Evolutionary conservation across 1,140 invertebrate species (phyloP).

Genomic region (Lordiphosa clarofinis): DNA sequence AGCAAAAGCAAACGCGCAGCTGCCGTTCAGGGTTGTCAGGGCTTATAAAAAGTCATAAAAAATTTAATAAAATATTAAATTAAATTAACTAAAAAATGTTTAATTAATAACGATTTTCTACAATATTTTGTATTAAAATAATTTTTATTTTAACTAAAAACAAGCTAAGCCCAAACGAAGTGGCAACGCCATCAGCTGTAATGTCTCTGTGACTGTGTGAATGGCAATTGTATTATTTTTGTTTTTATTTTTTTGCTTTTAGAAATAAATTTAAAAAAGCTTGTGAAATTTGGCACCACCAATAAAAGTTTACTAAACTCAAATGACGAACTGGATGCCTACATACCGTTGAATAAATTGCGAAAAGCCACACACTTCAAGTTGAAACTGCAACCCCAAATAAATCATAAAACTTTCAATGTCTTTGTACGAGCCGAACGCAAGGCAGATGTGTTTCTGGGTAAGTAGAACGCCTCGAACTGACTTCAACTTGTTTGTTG

Average conservation of each 20-base stretch:
- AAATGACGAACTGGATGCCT: slow-evolving; percentile 66
- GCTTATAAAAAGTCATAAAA: not conserved
- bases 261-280: slow-evolving; percentile 76
- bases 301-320: slow-evolving; percentile 6
- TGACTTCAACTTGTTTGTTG: slow-evolving; percentile 20
- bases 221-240: slow-evolving; percentile 10
- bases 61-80: too few species aligned
- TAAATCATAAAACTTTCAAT: slow-evolving; percentile 36
- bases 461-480: slow-evolving; percentile 55
- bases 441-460: slow-evolving; percentile 71
- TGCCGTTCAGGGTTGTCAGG: slow-evolving; percentile 44
- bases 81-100: too few species aligned
- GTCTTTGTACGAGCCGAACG: slow-evolving; percentile 74
- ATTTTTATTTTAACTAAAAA: not conserved
- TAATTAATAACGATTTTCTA: not conserved
- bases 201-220: slow-evolving; percentile 5
- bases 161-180: not conserved
- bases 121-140: slow-evolving; percentile 8
- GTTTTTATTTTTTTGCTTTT: slow-evolving; percentile 12
- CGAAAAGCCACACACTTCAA: slow-evolving; percentile 61
- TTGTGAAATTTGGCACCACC: slow-evolving; percentile 56
- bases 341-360: slow-evolving; percentile 68
- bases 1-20: slow-evolving; percentile 29
- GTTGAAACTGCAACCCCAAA: slow-evolving; percentile 61
- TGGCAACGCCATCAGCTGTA: slow-evolving; percentile 34